These are phyloP conservation scores for Schizothorax lantsangensis DNA, from an alignment of 2,797 vertebrate genomes.

Conservation along the genomic window DNA sequence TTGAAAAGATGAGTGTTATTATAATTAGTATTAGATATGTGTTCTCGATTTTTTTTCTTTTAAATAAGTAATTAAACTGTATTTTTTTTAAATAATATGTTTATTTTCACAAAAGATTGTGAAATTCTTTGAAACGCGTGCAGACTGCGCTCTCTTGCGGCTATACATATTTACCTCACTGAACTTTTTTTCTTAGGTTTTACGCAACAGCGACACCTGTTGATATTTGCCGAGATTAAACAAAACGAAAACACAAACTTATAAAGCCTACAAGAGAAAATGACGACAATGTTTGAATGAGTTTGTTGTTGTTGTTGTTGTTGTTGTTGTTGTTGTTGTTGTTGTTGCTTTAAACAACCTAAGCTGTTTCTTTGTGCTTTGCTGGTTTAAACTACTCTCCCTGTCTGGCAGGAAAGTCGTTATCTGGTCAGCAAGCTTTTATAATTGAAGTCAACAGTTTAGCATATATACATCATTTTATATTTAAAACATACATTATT, in stretches of 20 bases:
- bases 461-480: background rate
- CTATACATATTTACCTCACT: background rate
- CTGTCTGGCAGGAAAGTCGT: background rate
- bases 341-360: background rate
- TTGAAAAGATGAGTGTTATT: background rate
- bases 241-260: background rate
- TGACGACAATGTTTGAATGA: background rate
- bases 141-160: slow-evolving; percentile 9
- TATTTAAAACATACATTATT: background rate
- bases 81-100: background rate
- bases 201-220: slow-evolving; percentile 22
- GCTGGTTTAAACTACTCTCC: background rate
- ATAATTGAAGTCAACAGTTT: background rate
- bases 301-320: background rate
- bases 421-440: background rate
- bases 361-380: background rate
- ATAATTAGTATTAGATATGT: background rate
- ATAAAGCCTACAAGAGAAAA: background rate
- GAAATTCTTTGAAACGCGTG: background rate
- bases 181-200: background rate
- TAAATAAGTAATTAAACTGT: background rate
- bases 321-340: background rate
- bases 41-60: background rate
- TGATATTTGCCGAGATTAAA: background rate
- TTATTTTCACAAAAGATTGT: background rate